Percentiles rank a stretch among this genome's conserved stretches.
These are phyloP conservation scores for Salvelinus alpinus DNA, from an alignment of 2,113 vertebrate species.

Conservation along the genomic window DNA sequence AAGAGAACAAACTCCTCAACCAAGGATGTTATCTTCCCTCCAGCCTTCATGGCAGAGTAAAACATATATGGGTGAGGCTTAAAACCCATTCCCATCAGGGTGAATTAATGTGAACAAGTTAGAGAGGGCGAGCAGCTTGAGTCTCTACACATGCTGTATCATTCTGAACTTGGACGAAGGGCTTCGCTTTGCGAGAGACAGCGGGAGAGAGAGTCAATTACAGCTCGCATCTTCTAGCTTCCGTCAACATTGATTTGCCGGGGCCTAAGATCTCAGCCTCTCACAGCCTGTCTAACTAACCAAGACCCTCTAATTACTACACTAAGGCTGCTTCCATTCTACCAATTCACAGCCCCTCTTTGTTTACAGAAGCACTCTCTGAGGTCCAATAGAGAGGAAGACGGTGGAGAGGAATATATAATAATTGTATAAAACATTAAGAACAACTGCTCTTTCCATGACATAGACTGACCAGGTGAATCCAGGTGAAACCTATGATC, in stretches of 20 bases:
- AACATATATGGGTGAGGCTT: neutral
- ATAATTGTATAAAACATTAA: no score
- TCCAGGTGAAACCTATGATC: neutral
- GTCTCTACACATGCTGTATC: slow-evolving; percentile 22
- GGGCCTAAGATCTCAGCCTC: slow-evolving; percentile 49
- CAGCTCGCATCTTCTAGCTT: slow-evolving; percentile 61
- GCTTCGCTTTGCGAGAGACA: neutral
- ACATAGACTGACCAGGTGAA: slow-evolving; percentile 4
- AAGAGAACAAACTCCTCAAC: neutral
- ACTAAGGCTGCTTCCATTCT: slow-evolving; percentile 40
- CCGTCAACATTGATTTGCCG: slow-evolving; percentile 70
- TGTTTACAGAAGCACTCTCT: slow-evolving; percentile 42
- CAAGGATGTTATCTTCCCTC: slow-evolving; percentile 11
- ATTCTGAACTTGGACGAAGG: slow-evolving; percentile 17
- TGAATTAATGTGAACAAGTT: slow-evolving; percentile 50
- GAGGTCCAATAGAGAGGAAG: neutral
- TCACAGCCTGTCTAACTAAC: slow-evolving; percentile 59
- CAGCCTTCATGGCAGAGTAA: neutral
- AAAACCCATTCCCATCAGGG: slow-evolving; percentile 35
- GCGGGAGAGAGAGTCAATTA: slow-evolving; percentile 60
- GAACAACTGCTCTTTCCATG: no score
- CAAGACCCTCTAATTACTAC: slow-evolving; percentile 66
- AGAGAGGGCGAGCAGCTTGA: neutral
- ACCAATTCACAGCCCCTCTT: slow-evolving; percentile 30
- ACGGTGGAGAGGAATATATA: neutral